Evolutionary conservation across 2,888 invertebrate species (phyloP), one percentile per base, ranked within the genome.

Genomic region (Cephus rjabovi): DNA sequence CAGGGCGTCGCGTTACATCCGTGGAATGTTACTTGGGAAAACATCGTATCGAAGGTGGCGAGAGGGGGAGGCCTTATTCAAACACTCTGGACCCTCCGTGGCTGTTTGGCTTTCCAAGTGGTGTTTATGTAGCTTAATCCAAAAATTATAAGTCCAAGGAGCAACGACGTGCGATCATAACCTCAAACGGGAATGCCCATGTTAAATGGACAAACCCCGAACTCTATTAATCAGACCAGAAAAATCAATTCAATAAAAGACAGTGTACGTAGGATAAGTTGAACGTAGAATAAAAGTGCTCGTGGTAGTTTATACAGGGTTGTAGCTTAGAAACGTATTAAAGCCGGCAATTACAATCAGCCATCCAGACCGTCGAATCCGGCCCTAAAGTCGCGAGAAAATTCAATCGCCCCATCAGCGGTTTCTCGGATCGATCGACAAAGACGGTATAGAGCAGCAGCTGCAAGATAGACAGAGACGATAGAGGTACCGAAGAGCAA

Each of bases 81-180:
- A 86, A 84, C 84, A 84, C 81, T 81, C 78, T 33, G 35, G n/a
- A 11, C 37, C 56, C 56, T 74, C 74, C 70, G 74, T 69, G 69
- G 81, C 80, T 86, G 86, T 86, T 86, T 86, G 82, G 79, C 75
- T 81, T 81, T 80, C 78, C 83, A 79, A 79, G 81, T 83, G 80
- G 77, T 88, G 87, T 88, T 87, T 88, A 83, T 83, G 73, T 82
- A 84, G 83, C 82, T 83, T 87, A 87, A 88, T 87, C 86, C 87
- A 88, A 88, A 87, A 87, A 88, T 87, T 83, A 83, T 85, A 86
- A 87, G 86, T 87, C 34, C 34, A 9, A 56, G 6, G 23, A 56
- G 56, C 56, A 56, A 56, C 15, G 2, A 15, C 56, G 56, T 15
- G 12, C 23, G 56, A 23, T 2, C 56, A 9, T 56, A 56, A 56